Base-by-base conservation (phyloP, 2,888 invertebrate species). In the Ametastegia equiseti region DNA sequence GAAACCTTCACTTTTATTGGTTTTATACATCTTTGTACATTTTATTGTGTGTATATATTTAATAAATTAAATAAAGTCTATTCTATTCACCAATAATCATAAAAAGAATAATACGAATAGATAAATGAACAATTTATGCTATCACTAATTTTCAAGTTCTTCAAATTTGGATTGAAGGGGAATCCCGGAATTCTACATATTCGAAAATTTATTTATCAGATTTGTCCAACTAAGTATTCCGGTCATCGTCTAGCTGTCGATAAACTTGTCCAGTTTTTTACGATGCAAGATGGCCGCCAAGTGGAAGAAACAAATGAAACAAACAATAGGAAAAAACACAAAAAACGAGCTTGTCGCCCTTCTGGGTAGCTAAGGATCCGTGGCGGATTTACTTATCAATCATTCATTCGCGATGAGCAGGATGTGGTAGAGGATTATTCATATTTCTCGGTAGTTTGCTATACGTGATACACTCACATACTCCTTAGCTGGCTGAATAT, bases 391-490 rank as follows among this genome's bases (percentile, higher is more conserved):
- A 47, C 47, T 69, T 71, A 27, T 71, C 47, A n/a, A n/a, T 71
- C 45, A 45, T 47, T 71, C 45, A 45, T 27, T 47, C n/a, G 47
- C 23, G 71, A 47, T 71, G 47, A 71, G 71, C 71, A 71, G 71
- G 71, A 71, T 71, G 47, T 71, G 71, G 45, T 71, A 47, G n/a
- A 36, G 47, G 47, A 47, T 71, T 33, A 71, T 47, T 30, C 47
- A 47, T 23, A 23, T 7, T 71, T 47, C 45, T 47, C 27, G 39
- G 65, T 19, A 7, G 65, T 65, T 15, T 30, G 63, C 13, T 23
- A 47, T 45, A 45, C 45, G 71, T 47, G 71, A 15, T 23, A 45
- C 27, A 47, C n/a, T 9, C 23, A 13, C 45, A 47, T 7, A 9
- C n/a, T 27, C 45, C n/a, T n/a, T n/a, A n/a, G 42, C 47, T 71